These are phyloP conservation scores for Synergus gifuensis DNA, from an alignment of 2,888 invertebrate genomes.

Conservation along the genomic window DNA sequence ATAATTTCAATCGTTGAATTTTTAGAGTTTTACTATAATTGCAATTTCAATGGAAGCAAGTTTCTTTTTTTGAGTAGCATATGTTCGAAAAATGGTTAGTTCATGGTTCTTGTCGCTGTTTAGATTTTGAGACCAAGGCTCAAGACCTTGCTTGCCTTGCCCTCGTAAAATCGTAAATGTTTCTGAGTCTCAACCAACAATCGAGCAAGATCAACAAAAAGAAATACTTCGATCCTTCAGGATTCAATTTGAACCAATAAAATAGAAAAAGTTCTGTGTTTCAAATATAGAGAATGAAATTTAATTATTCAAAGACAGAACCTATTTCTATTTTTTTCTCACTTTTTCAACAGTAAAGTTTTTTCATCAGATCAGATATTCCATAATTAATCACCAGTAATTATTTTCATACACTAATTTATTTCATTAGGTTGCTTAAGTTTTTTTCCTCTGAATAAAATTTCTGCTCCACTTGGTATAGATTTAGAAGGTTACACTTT, in stretches of 20 bases:
- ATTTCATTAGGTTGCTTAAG: background rate
- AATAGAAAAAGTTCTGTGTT: background rate
- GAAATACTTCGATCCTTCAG: background rate
- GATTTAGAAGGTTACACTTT: background rate
- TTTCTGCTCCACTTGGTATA: conserved; percentile 33
- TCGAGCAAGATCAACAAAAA: conserved; percentile 22
- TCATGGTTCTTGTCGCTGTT: conserved; percentile 13
- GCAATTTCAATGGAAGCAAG: background rate
- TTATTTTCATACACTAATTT: background rate
- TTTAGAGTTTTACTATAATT: background rate
- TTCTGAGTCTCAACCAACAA: conserved; percentile 27
- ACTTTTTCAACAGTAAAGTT: background rate
- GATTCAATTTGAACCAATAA: conserved; percentile 9
- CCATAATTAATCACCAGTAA: background rate
- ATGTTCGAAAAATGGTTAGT: conserved; percentile 15
- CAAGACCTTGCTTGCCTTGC: conserved; percentile 36
- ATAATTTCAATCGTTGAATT: background rate
- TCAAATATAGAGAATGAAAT: no score
- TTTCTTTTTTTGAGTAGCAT: background rate
- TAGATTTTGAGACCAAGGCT: conserved; percentile 40
- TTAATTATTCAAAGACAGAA: no score
- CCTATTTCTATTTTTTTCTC: no score
- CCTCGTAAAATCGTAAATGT: conserved; percentile 34
- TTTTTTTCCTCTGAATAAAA: conserved; percentile 11
- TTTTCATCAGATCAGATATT: background rate